Evolutionary conservation across 2,113 vertebrate species (phyloP), one percentile per base, ranked within the genome.

Genomic region (Jacana jacana): DNA sequence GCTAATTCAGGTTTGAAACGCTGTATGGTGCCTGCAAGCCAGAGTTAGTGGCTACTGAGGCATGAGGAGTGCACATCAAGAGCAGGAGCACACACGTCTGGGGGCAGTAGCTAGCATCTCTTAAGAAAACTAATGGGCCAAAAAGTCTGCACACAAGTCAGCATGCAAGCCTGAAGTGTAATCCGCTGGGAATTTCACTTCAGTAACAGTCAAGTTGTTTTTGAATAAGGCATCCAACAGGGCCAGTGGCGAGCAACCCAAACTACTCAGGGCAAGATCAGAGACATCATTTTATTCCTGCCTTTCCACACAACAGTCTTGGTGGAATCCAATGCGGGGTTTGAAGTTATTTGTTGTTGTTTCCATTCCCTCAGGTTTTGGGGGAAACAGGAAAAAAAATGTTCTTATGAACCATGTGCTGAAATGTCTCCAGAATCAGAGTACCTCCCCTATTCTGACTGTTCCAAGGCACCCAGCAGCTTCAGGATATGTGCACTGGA

Each of bases 201-300:
- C 23, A n/a, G 40, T 33, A 55, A 40, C 12, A 55, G 31, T 12
- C 64, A 71, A n/a, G 27, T 24, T 44, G n/a, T 1, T 65, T 70
- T 20, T 71, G 37, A 80, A 64, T 25, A 52, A 48, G 51, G 25
- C 11, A 30, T 19, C 44, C 42, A 33, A 70, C 37, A 64, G 42
- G 22, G 37, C 51, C 52, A 58, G n/a, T 0, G 1, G 18, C 0
- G 1, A 80, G 49, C 24, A 76, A 76, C 11, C 23, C 14, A 35
- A 39, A 54, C 19, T 9, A n/a, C 37, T 48, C 37, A 69, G 55
- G 66, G 49, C 30, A 84, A 35, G 49, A 72, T 72, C 40, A 68
- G 40, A 64, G 33, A 11, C 37, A 52, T 64, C 25, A 19, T 18
- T 75, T 18, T 17, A 25, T 54, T 91, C 25, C 44, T 75, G 30